Percentiles rank a stretch among this genome's conserved stretches.
Evolutionary conservation across 2,797 vertebrate species (phyloP).

Genomic region (Margarornis squamiger): DNA sequence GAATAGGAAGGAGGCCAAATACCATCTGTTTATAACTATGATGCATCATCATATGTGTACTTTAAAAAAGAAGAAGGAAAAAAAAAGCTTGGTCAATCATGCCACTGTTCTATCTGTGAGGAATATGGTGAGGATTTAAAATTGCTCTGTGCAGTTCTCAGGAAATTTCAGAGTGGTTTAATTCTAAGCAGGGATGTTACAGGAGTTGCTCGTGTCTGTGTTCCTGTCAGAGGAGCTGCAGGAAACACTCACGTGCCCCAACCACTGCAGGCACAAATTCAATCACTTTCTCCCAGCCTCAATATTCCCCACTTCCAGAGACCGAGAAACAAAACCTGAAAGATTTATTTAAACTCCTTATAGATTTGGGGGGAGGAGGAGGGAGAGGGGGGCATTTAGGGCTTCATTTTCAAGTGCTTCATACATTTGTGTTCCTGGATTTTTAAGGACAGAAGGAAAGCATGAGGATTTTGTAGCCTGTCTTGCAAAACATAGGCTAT

Average conservation of each 20-base stretch:
- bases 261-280: slow-evolving; percentile 44
- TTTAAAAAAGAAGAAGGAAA: slow-evolving; percentile 72
- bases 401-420: neutral
- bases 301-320: slow-evolving; percentile 28
- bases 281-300: slow-evolving; percentile 42
- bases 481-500: slow-evolving; percentile 33
- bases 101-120: slow-evolving; percentile 78
- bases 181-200: slow-evolving; percentile 55
- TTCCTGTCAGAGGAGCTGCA: slow-evolving; percentile 54
- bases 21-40: slow-evolving; percentile 88
- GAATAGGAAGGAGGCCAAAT: slow-evolving; percentile 88
- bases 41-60: slow-evolving; percentile 85
- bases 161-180: slow-evolving; percentile 52
- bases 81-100: slow-evolving; percentile 81
- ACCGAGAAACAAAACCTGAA: slow-evolving; percentile 13
- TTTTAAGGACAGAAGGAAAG: slow-evolving; percentile 7
- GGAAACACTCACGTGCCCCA: slow-evolving; percentile 43
- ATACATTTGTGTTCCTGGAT: neutral
- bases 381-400: neutral
- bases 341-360: neutral
- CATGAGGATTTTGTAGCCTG: neutral
- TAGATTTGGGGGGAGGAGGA: neutral
- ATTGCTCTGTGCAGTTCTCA: slow-evolving; percentile 48
- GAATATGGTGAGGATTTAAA: slow-evolving; percentile 74
- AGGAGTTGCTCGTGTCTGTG: slow-evolving; percentile 55